Evolutionary conservation across 2,113 vertebrate species (phyloP).

Genomic region (Nestor notabilis): DNA sequence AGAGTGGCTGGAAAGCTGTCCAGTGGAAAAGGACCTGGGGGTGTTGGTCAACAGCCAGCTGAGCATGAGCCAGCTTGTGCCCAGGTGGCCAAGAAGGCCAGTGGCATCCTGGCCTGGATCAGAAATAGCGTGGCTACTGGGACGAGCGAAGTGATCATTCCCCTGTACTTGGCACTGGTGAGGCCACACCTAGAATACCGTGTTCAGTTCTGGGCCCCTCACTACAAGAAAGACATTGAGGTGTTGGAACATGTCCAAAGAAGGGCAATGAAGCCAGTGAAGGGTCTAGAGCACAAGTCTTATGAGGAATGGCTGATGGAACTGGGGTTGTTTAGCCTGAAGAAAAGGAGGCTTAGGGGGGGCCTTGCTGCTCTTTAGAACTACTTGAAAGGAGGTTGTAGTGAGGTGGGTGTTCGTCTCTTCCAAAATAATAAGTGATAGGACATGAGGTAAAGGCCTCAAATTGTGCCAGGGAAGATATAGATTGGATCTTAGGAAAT

Average conservation of each 20-base stretch:
- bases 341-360: background rate
- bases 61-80: background rate
- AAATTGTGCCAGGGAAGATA: background rate
- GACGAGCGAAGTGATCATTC: background rate
- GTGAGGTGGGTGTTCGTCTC: background rate
- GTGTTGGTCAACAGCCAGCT: background rate
- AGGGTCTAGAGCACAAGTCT: background rate
- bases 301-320: background rate
- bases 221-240: background rate
- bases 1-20: background rate
- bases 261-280: background rate
- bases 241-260: background rate
- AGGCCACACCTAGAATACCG: background rate
- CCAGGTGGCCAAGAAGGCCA: background rate
- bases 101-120: background rate
- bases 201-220: background rate
- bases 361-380: background rate
- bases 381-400: background rate
- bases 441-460: background rate
- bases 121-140: background rate
- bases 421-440: background rate
- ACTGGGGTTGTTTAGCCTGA: background rate
- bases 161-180: background rate
- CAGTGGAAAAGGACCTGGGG: background rate
- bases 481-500: background rate